Evolutionary conservation across 2,113 vertebrate species (phyloP), one percentile per base, ranked within the genome.

Genomic region (Grammomys dolichurus): DNA sequence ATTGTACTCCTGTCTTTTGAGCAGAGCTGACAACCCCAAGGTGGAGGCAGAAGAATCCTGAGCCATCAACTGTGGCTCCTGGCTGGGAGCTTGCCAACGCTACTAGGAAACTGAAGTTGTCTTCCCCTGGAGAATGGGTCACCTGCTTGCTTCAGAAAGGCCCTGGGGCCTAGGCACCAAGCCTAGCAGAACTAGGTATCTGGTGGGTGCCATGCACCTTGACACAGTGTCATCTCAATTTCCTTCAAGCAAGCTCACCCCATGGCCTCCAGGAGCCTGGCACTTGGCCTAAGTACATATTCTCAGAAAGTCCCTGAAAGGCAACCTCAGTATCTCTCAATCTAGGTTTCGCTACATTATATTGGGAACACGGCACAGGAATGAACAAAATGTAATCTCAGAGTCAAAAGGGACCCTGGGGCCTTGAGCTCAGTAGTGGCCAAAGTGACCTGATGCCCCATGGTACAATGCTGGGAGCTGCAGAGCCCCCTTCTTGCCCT

Each of bases 361-460:
- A 14, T 22, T 51, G 12, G 4, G 17, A 7, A 76, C 82, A 11
- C 11, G n/a, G 75, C 65, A 60, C 33, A 33, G 72, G 73, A 56
- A 80, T 4, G 10, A 51, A 11, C 73, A 76, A 78, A 69, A 85
- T 1, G 56, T 1, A 69, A 48, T 31, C 14, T 19, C 12, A 13
- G 36, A 5, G 16, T 40, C n/a, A 43, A 43, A 85, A 51, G 3
- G 1, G 1, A 60, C 5, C 56, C 69, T 19, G 14, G 28, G 0
- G n/a, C 16, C 43, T 51, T 1, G 63, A 36, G 63, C 24, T 40
- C 73, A 26, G 67, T 0, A 2, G 22, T 1, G 48, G 17, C 51
- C 0, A 0, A 1, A 36, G 54, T n/a, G 16, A 24, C n/a, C 3
- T 1, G 78, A 31, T 36, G 4, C 22, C 31, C 69, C 7, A 22